These are phyloP conservation scores for Brachyptera risi DNA, from an alignment of 2,888 invertebrate species.

Conservation along the genomic window DNA sequence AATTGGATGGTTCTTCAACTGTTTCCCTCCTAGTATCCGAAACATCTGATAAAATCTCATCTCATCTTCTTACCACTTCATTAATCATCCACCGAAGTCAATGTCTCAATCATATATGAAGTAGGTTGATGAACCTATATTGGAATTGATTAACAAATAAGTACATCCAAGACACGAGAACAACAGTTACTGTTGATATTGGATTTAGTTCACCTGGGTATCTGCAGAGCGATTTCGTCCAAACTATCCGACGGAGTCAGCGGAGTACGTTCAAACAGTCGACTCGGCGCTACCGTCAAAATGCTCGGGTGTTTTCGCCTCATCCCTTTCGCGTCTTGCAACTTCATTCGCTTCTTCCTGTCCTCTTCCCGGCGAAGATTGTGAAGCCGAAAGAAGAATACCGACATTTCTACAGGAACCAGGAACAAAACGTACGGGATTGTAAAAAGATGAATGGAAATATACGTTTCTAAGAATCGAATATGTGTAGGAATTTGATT, in stretches of 20 bases:
- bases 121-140: too few species aligned
- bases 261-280: slow-evolving; percentile 79
- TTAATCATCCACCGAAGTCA: too few species aligned
- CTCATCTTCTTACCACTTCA: too few species aligned
- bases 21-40: too few species aligned
- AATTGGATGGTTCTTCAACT: too few species aligned
- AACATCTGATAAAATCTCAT: too few species aligned
- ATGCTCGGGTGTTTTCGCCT: slow-evolving; percentile 52
- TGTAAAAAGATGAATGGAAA: not conserved
- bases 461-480: too few species aligned
- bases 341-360: slow-evolving; percentile 58
- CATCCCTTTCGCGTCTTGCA: slow-evolving; percentile 44
- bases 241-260: slow-evolving; percentile 82
- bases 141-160: too few species aligned
- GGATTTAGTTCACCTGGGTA: slow-evolving; percentile 69
- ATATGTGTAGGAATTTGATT: too few species aligned
- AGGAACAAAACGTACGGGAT: not conserved
- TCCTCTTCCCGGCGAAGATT: slow-evolving; percentile 84
- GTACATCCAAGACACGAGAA: too few species aligned
- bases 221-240: slow-evolving; percentile 88
- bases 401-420: slow-evolving; percentile 65
- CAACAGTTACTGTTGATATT: too few species aligned
- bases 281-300: slow-evolving; percentile 69
- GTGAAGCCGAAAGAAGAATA: slow-evolving; percentile 94
- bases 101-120: too few species aligned